Conservation (phyloP, 64 coral and sea anemone genomes). For the Cladopsammia gracilis region DNA sequence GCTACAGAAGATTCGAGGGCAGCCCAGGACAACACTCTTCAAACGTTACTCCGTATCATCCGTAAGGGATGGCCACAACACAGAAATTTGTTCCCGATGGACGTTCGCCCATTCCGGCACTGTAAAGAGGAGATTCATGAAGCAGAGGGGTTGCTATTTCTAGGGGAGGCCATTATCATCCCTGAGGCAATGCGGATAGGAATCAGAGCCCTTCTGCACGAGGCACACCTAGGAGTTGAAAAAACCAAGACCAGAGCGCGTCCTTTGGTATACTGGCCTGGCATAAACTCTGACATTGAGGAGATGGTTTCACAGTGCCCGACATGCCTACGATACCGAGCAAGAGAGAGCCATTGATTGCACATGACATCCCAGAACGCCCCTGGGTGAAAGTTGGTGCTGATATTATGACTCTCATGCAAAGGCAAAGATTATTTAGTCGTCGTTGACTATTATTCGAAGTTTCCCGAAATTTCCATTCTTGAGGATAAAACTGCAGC, state of each 20-base stretch:
- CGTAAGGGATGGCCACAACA: constrained; percentile 35
- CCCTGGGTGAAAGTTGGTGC: no score
- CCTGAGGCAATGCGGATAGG: not conserved
- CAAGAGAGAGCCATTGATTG: no score
- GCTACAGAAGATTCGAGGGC: constrained; percentile 8
- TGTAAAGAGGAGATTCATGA: constrained; percentile 22
- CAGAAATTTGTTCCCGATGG: not conserved
- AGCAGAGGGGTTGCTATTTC: constrained; percentile 55
- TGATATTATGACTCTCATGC: no score
- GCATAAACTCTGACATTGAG: constrained; percentile 27
- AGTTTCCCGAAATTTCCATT: constrained; percentile 30
- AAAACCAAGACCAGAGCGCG: constrained; percentile 32
- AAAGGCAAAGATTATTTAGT: no score
- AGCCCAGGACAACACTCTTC: not conserved
- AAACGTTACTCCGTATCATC: constrained; percentile 3
- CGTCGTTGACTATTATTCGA: constrained; percentile 59
- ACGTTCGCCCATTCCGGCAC: constrained; percentile 27
- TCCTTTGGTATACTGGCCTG: constrained; percentile 43
- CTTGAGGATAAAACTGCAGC: constrained; percentile 30
- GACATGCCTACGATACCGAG: constrained; percentile 11
- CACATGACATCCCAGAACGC: no score
- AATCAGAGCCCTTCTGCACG: constrained; percentile 45
- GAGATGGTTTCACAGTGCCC: not conserved
- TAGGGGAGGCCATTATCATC: constrained; percentile 22
- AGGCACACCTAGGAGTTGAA: constrained; percentile 53